Evolutionary conservation across 2,888 invertebrate genomes (phyloP).

Genomic region (Plusia festucae): DNA sequence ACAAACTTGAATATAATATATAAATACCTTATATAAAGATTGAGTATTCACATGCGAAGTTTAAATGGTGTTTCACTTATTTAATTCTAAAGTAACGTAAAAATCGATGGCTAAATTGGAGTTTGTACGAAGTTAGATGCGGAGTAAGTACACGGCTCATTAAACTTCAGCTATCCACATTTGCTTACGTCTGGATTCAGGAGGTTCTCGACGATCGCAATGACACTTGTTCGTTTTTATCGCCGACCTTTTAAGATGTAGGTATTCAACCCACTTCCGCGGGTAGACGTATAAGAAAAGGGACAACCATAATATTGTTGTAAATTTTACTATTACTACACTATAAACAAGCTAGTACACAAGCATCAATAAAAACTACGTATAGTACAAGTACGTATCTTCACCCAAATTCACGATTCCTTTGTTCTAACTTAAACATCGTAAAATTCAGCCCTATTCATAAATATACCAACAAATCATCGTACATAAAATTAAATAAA

Average conservation of each 20-base stretch:
- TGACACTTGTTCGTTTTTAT: slow-evolving; percentile 81
- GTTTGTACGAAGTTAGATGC: slow-evolving; percentile 73
- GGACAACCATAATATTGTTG: slow-evolving; percentile 51
- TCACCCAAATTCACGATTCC: neutral
- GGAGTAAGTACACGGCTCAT: slow-evolving; percentile 76
- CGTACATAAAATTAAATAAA: neutral
- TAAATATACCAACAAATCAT: neutral
- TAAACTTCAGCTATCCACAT: slow-evolving; percentile 79
- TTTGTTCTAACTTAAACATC: slow-evolving; percentile 5
- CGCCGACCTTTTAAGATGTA: slow-evolving; percentile 71
- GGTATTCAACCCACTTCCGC: slow-evolving; percentile 67
- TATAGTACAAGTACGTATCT: slow-evolving; percentile 8
- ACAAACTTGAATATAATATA: slow-evolving; percentile 41
- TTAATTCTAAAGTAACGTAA: slow-evolving; percentile 68
- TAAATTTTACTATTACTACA: slow-evolving; percentile 48
- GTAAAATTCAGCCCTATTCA: neutral
- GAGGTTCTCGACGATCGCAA: slow-evolving; percentile 72
- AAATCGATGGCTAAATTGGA: slow-evolving; percentile 71
- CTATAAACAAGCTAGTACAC: slow-evolving; percentile 38
- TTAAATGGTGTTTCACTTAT: slow-evolving; percentile 65
- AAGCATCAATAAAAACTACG: slow-evolving; percentile 30
- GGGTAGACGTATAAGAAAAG: slow-evolving; percentile 53
- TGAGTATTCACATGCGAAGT: slow-evolving; percentile 56
- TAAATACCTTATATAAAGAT: slow-evolving; percentile 51
- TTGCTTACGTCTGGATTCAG: slow-evolving; percentile 79